Base-by-base conservation (phyloP, 2,888 invertebrate genomes). In the Drosophila mulleri region DNA sequence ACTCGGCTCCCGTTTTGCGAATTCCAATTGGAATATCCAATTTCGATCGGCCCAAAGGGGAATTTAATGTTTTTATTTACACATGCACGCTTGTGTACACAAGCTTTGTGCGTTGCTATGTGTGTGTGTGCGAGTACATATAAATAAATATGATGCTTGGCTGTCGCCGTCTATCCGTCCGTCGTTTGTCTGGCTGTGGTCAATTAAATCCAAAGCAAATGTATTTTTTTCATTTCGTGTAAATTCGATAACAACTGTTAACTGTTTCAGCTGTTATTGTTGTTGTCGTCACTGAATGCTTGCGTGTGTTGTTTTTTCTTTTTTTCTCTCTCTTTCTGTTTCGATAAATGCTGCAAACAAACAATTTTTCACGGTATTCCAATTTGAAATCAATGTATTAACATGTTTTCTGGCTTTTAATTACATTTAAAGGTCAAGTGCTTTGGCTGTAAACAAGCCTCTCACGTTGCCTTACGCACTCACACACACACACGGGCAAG, bases 391-490 rank as follows among this genome's bases (percentile, higher is more conserved):
- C 52, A 62, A 59, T 62, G 37, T 53, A 79, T 88, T 82, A 73
- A 82, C 71, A 85, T 80, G 75, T 81, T 78, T 83, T 81, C 73
- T 72, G 75, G 74, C 81, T 78, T 80, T 84, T 86, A 88, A 84
- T 86, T 84, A 86, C 81, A 80, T 80, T 84, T 84, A 88, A 84
- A 84, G 84, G 88, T 84, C 84, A 84, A 88, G 88, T 83, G 88
- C 72, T 62, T 50, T 75, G 74, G 61, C 64, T 69, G 68, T 85
- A 73, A 81, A 70, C 73, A 83, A 81, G 83, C 84, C 66, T 75
- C 71, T 75, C 76, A 82, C 82, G 76, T 67, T 75, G 74, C 74
- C 64, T 74, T 74, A 75, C 77, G 77, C 77, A 76, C 63, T 58
- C 54, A 62, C 35, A 48, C 47, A 59, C 52, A 62, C 39, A n/a